Percentiles rank a stretch among this genome's conserved stretches.
Conservation (phyloP, 2,113 vertebrate species). For the Falco punctatus region DNA sequence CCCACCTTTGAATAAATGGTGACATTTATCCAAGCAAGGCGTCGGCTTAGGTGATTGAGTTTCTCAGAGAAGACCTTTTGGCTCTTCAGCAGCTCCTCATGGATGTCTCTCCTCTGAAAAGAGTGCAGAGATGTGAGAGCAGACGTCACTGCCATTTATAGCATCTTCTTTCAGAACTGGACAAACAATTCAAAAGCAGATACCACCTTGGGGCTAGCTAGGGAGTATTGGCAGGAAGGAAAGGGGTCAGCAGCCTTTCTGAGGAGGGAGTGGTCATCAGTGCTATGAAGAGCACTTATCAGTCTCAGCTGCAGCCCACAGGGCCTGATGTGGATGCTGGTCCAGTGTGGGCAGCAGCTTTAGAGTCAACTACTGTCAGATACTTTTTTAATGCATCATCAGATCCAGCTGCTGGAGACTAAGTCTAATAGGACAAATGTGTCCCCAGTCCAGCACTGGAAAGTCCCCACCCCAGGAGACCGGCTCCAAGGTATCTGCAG, state of each 20-base stretch:
- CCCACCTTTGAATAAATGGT: conserved; percentile 98
- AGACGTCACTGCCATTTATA: neutral
- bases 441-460: neutral
- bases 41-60: conserved; percentile 93
- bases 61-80: conserved; percentile 97
- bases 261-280: neutral
- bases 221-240: neutral
- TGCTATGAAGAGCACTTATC: neutral
- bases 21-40: conserved; percentile 97
- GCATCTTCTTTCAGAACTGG: neutral
- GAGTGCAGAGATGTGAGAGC: neutral
- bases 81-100: conserved; percentile 92
- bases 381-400: neutral
- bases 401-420: neutral
- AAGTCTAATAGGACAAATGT: neutral
- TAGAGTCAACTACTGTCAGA: neutral
- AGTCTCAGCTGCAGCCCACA: neutral
- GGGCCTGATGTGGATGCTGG: neutral
- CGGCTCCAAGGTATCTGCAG: neutral
- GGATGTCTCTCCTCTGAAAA: conserved; percentile 90
- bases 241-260: neutral
- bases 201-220: neutral
- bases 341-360: neutral
- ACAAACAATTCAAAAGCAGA: neutral
- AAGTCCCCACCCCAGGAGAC: neutral